Evolutionary conservation across 2,797 vertebrate genomes (phyloP), one percentile per base, ranked within the genome.

Genomic region (Acanthopagrus latus): DNA sequence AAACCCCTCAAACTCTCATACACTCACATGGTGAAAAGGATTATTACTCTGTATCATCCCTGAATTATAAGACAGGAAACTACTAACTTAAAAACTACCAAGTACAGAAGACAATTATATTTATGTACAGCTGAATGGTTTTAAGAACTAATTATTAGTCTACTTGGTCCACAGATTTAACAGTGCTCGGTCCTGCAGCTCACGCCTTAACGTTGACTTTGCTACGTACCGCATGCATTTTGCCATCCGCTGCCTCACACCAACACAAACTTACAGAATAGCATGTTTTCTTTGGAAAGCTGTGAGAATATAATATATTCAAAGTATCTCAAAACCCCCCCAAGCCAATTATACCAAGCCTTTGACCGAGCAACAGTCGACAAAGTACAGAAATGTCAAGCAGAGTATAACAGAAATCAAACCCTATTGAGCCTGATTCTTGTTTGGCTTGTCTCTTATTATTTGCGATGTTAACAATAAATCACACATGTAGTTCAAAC

Each of bases 241-340:
- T 71, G 13, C 20, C 68, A 66, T 18, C 18, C 67, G 7, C 47
- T 38, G 56, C 33, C 13, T 38, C 58, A n/a, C n/a, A 56, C 74
- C 54, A 62, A 70, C 23, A 55, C 62, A 86, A 68, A 73, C 54
- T 43, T 47, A 64, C 65, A 68, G 46, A 52, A 59, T 66, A 82
- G 57, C 7, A 27, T 60, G 69, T 84, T 85, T 85, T 79, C 78
- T 50, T 83, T 83, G 76, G 73, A 76, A 62, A 78, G 57, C 27
- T 27, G 14, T 54, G 33, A 60, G 52, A 56, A 21, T 65, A 12
- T 66, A 38, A 71, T 75, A 47, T 68, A 78, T 69, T 76, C 56
- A 64, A 50, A 71, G 16, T 41, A 58, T 62, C 51, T 60, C n/a
- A 66, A 66, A 78, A 3, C 11, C 4, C 17, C 2, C 7, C 4